phyloP scores from a whole-genome alignment of 2,888 invertebrate species.

The Priocnemis perturbator region DNA sequence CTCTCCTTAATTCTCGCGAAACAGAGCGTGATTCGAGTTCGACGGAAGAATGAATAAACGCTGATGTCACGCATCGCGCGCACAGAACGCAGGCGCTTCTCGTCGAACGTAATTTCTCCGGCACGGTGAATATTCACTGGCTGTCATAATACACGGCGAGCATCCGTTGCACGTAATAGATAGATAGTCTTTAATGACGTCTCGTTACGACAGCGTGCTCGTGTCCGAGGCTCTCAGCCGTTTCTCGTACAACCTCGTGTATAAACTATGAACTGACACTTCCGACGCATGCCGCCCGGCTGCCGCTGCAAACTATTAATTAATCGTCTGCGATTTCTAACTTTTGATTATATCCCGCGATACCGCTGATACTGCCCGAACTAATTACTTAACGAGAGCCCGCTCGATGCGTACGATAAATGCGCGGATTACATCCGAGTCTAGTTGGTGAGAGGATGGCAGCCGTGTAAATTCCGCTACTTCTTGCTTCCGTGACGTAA shows the following conservation, averaged over 20 bases:
- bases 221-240: slow-evolving; percentile 24
- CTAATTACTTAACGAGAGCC: slow-evolving; percentile 42
- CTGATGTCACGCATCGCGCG: too few relatives aligned
- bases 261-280: slow-evolving; percentile 32
- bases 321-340: slow-evolving; percentile 34
- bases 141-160: slow-evolving; percentile 40
- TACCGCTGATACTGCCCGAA: slow-evolving; percentile 42
- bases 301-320: slow-evolving; percentile 24
- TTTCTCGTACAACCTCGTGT: slow-evolving; percentile 22
- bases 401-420: slow-evolving; percentile 31
- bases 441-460: slow-evolving; percentile 1
- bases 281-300: slow-evolving; percentile 10
- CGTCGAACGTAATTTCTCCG: neutral
- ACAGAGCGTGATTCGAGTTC: too few relatives aligned
- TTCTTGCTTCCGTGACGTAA: neutral
- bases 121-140: slow-evolving; percentile 42
- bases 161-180: slow-evolving; percentile 38
- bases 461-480: slow-evolving; percentile 2
- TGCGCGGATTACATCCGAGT: slow-evolving; percentile 3
- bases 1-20: too few relatives aligned
- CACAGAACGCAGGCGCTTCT: neutral
- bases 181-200: slow-evolving; percentile 43
- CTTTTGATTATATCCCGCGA: slow-evolving; percentile 42
- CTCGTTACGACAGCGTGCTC: slow-evolving; percentile 41
- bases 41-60: too few relatives aligned